Percentiles rank a stretch among this genome's conserved stretches.
phyloP scores from a whole-genome alignment of 2,113 vertebrate species.

The Corythoichthys intestinalis region DNA sequence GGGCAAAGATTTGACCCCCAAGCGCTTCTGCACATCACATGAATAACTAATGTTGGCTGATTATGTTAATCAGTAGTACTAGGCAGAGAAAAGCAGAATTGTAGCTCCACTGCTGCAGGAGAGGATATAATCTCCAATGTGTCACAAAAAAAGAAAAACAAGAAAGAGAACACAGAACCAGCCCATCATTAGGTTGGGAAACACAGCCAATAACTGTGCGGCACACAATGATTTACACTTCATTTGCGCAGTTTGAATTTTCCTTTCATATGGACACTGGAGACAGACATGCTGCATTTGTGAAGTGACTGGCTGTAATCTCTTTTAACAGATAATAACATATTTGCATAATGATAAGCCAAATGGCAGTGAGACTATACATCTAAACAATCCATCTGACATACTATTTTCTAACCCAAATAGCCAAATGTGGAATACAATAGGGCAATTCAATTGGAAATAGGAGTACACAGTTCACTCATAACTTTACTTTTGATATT shows the following conservation, averaged over 20 bases:
- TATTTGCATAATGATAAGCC: conserved; percentile 65
- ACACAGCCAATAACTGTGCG: conserved; percentile 50
- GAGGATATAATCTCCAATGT: conserved; percentile 65
- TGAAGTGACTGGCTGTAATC: conserved; percentile 59
- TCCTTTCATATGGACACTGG: conserved; percentile 60
- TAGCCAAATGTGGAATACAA: conserved; percentile 10
- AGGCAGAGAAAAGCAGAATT: conserved; percentile 68
- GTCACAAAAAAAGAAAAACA: conserved; percentile 49
- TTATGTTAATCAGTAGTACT: conserved; percentile 75
- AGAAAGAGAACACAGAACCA: conserved; percentile 18
- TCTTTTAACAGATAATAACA: conserved; percentile 62
- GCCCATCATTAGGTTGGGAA: conserved; percentile 64
- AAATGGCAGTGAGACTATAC: neutral
- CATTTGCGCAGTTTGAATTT: conserved; percentile 62
- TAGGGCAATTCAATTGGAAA: neutral
- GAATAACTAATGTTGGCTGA: conserved; percentile 78
- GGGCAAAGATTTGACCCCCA: conserved; percentile 74
- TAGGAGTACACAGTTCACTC: neutral
- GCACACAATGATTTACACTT: conserved; percentile 62
- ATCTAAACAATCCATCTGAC: conserved; percentile 4
- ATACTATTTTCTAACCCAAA: conserved; percentile 6
- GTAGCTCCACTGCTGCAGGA: conserved; percentile 59
- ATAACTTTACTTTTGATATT: conserved; percentile 3
- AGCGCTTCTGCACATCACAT: conserved; percentile 73
- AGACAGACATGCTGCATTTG: conserved; percentile 64